Evolutionary conservation across 2,888 invertebrate genomes (phyloP).

Genomic region (Agriopis leucophaearia): DNA sequence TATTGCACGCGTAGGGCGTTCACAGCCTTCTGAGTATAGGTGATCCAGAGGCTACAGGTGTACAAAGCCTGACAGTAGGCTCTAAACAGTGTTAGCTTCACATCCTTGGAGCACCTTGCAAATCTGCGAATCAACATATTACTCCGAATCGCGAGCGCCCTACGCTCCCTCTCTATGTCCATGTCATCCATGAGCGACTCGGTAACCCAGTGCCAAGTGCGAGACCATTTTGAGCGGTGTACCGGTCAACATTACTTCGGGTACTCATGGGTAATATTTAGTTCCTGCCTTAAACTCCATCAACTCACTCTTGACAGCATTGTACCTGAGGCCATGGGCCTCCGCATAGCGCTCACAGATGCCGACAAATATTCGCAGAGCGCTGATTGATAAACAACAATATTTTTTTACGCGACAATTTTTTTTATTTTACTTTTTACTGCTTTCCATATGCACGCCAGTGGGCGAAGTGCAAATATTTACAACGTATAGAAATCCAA

Average conservation of each 20-base stretch:
- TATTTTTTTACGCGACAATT: no score
- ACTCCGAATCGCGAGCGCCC: slow-evolving; percentile 17
- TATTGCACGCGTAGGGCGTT: background rate
- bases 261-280: slow-evolving; percentile 2
- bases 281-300: background rate
- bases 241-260: background rate
- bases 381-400: no score
- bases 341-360: slow-evolving; percentile 7
- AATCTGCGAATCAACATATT: slow-evolving; percentile 4
- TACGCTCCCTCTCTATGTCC: slow-evolving; percentile 18
- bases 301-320: slow-evolving; percentile 1
- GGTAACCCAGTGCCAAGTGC: slow-evolving; percentile 22
- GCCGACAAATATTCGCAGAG: no score
- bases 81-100: background rate
- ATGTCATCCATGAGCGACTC: slow-evolving; percentile 8
- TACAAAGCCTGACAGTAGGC: background rate
- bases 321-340: slow-evolving; percentile 11
- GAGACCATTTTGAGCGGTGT: slow-evolving; percentile 9
- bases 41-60: background rate
- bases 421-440: no score
- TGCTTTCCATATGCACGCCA: no score
- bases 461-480: no score
- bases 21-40: background rate
- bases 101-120: background rate
- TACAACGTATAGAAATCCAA: no score